These are phyloP conservation scores for Lethocerus indicus DNA, from an alignment of 1,140 invertebrate species.

Conservation along the genomic window DNA sequence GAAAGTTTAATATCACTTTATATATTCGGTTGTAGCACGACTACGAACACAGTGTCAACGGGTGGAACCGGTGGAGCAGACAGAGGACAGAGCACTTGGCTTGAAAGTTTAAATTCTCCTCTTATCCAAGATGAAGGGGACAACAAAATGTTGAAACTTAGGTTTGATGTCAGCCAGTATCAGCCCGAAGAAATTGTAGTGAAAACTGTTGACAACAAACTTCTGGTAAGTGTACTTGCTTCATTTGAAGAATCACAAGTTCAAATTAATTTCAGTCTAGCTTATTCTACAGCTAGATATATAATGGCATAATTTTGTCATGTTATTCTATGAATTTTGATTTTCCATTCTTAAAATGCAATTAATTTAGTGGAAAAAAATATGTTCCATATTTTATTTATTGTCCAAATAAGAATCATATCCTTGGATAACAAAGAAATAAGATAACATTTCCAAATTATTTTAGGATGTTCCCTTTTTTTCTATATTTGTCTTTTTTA, in stretches of 20 bases:
- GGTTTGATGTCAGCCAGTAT: slow-evolving; percentile 90
- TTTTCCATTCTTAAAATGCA: not conserved
- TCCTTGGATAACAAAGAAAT: no score
- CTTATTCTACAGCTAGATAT: not conserved
- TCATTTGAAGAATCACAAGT: not conserved
- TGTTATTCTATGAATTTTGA: not conserved
- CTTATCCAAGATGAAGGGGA: slow-evolving; percentile 79
- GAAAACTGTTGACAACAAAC: slow-evolving; percentile 90
- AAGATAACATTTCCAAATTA: no score
- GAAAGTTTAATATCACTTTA: not conserved
- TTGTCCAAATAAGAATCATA: no score
- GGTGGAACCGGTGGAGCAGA: slow-evolving; percentile 26
- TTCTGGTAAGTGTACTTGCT: slow-evolving; percentile 50
- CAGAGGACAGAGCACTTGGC: slow-evolving; percentile 38
- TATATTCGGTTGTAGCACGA: slow-evolving; percentile 21
- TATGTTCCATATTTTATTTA: not conserved
- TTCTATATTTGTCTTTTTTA: no score
- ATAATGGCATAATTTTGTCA: not conserved
- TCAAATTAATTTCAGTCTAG: not conserved
- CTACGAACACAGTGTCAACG: slow-evolving; percentile 34
- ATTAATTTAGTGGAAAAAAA: not conserved
- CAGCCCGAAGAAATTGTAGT: slow-evolving; percentile 90
- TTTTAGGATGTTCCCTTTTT: no score
- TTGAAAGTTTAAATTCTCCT: slow-evolving; percentile 75
- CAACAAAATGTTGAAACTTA: slow-evolving; percentile 72